These are phyloP conservation scores for Hemibagrus guttatus DNA, from an alignment of 2,797 vertebrate species.

Conservation along the genomic window DNA sequence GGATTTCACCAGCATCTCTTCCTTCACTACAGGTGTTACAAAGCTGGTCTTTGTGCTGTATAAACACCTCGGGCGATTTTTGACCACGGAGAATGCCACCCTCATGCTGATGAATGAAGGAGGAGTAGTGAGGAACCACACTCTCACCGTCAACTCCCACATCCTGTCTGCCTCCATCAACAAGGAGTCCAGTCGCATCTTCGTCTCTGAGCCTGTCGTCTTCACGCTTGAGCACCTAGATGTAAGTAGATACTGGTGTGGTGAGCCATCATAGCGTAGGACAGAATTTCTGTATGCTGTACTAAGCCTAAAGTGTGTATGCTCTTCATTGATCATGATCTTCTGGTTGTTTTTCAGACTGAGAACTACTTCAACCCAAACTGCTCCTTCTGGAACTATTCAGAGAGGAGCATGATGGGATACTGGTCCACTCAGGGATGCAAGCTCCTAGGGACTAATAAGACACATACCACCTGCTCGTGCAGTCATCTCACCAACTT, in stretches of 20 bases:
- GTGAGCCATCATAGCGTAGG: background rate
- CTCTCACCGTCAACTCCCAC: slow-evolving; percentile 95
- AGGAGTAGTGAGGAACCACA: slow-evolving; percentile 73
- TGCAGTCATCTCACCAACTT: slow-evolving; percentile 99
- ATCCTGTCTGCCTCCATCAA: slow-evolving; percentile 97
- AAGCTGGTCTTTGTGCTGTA: slow-evolving; percentile 99
- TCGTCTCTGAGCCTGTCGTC: slow-evolving; percentile 91
- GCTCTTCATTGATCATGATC: background rate
- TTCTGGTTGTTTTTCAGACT: slow-evolving; percentile 73
- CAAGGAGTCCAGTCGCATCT: slow-evolving; percentile 97
- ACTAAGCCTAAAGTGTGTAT: background rate
- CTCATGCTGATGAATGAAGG: slow-evolving; percentile 81
- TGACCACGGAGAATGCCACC: slow-evolving; percentile 94
- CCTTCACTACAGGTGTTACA: slow-evolving; percentile 79
- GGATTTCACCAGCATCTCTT: background rate
- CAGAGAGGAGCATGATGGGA: slow-evolving; percentile 97
- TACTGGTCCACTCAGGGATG: slow-evolving; percentile 99
- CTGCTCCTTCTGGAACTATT: slow-evolving; percentile 99
- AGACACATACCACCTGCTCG: slow-evolving; percentile 95
- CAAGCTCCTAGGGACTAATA: slow-evolving; percentile 93
- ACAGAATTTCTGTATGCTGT: background rate
- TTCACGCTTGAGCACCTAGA: slow-evolving; percentile 96
- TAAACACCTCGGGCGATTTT: slow-evolving; percentile 93
- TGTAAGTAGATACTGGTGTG: slow-evolving; percentile 77
- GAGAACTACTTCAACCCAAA: slow-evolving; percentile 99